Conservation (phyloP, 2,888 invertebrate genomes). For the Luffia ferchaultella region DNA sequence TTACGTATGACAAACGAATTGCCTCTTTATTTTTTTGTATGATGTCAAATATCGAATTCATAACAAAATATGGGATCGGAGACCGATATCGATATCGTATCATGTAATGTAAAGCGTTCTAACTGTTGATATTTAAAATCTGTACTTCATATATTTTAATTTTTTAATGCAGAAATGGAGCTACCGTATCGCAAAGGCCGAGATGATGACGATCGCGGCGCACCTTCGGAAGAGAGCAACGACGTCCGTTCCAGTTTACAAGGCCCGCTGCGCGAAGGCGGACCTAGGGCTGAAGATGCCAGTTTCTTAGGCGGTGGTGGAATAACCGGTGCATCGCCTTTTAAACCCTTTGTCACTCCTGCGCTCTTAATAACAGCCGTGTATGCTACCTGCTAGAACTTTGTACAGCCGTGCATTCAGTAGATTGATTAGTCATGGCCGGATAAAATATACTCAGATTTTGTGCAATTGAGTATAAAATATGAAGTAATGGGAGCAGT, state of each 20-base stretch:
- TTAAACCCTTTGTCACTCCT: constrained; percentile 23
- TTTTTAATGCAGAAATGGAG: constrained; percentile 72
- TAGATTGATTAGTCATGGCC: neutral
- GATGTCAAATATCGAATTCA: no score
- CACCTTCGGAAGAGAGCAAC: constrained; percentile 47
- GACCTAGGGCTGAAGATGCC: constrained; percentile 52
- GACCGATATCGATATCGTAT: no score
- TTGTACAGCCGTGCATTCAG: neutral
- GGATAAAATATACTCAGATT: neutral
- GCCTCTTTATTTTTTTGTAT: no score
- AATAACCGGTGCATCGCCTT: constrained; percentile 21
- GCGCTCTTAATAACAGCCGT: constrained; percentile 45
- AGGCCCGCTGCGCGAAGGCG: constrained; percentile 70
- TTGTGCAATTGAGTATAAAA: no score
- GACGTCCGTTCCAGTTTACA: constrained; percentile 71
- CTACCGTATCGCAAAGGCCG: constrained; percentile 62
- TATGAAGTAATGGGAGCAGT: no score
- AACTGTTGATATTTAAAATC: no score
- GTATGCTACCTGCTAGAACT: constrained; percentile 36
- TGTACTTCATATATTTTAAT: no score
- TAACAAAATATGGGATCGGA: no score
- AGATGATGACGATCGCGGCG: constrained; percentile 48
- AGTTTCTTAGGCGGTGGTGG: constrained; percentile 46
- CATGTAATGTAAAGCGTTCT: no score
- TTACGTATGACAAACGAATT: no score